Conservation (phyloP, 2,113 vertebrate species). For the Mus musculus region DNA sequence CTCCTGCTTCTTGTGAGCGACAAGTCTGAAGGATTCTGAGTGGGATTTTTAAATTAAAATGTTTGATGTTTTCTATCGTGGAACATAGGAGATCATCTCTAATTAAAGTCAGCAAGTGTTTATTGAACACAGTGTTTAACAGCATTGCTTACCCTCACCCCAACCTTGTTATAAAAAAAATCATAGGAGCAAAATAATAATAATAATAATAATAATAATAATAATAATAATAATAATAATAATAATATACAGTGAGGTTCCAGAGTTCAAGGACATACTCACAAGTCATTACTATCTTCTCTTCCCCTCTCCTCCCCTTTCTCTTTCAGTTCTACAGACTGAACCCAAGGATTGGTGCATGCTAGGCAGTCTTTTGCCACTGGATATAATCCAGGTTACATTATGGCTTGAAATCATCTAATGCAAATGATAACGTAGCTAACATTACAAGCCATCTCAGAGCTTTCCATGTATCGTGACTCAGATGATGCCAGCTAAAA, state of each 20-base stretch:
- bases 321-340: no score
- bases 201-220: neutral
- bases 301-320: neutral
- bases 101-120: slow-evolving; percentile 58
- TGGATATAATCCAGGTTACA: neutral
- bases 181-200: slow-evolving; percentile 11
- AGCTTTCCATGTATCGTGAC: neutral
- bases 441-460: neutral
- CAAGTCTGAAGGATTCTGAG: slow-evolving; percentile 23
- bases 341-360: neutral
- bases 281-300: neutral
- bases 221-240: neutral
- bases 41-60: slow-evolving; percentile 56
- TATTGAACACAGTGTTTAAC: slow-evolving; percentile 12
- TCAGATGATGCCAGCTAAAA: neutral
- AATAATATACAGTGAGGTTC: neutral
- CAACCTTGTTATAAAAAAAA: slow-evolving; percentile 33
- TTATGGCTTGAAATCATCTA: slow-evolving; percentile 16
- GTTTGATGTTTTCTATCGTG: slow-evolving; percentile 48
- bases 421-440: neutral
- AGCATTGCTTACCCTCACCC: neutral
- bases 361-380: neutral
- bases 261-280: slow-evolving; percentile 19
- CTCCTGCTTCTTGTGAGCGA: slow-evolving; percentile 38
- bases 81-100: slow-evolving; percentile 19